Percentiles rank a stretch among this genome's conserved stretches.
These are phyloP conservation scores for Saccostrea echinata DNA, from an alignment of 1,140 invertebrate genomes.

Conservation along the genomic window DNA sequence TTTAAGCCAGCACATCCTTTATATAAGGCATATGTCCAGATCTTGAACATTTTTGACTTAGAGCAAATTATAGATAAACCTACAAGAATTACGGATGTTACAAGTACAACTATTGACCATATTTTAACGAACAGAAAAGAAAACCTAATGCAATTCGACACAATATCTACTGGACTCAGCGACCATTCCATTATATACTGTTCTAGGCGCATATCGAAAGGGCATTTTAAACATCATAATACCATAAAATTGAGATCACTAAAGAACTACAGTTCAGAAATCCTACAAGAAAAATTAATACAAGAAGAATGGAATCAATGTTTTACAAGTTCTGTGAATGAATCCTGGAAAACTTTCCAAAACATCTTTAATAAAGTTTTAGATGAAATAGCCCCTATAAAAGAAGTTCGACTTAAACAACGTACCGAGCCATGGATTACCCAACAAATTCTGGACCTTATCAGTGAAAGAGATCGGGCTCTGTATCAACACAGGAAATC, in stretches of 20 bases:
- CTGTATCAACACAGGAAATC: not conserved
- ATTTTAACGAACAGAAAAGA: no score
- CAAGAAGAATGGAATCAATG: not conserved
- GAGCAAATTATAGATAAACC: no score
- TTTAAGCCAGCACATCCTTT: no score
- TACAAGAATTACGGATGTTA: no score
- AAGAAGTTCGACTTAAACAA: not conserved
- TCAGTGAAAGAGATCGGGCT: not conserved
- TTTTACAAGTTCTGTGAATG: not conserved
- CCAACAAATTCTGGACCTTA: not conserved
- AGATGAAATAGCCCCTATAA: not conserved
- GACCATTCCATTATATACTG: not conserved
- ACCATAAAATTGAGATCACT: not conserved
- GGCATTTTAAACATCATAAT: not conserved
- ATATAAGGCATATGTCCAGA: no score
- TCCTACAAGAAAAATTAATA: not conserved
- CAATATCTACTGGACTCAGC: no score
- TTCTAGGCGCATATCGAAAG: not conserved
- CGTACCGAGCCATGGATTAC: not conserved
- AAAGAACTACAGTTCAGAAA: not conserved
- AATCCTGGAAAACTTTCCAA: not conserved
- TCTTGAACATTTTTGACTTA: no score
- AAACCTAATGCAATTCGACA: no score
- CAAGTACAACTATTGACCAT: no score
- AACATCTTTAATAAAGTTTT: not conserved